Conservation (phyloP, 2,888 invertebrate genomes). For the Pharmacophagus antenor region DNA sequence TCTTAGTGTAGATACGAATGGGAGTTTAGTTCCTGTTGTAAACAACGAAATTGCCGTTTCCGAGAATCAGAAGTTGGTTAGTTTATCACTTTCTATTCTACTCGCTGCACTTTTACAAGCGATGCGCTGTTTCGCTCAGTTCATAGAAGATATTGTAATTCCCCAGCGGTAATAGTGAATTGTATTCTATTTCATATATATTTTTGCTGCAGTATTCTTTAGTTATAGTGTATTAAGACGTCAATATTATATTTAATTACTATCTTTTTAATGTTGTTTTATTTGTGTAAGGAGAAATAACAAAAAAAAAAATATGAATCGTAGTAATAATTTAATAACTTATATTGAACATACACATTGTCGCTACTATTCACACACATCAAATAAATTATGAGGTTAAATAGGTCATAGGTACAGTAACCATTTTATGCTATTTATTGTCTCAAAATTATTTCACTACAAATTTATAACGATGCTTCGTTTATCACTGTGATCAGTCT, state of each 20-base stretch:
- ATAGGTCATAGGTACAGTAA: constrained; percentile 67
- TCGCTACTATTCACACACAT: constrained; percentile 71
- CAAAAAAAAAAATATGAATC: constrained; percentile 29
- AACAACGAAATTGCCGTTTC: constrained; percentile 69
- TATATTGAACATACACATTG: constrained; percentile 71
- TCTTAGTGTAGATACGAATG: constrained; percentile 56
- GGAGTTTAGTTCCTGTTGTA: constrained; percentile 70
- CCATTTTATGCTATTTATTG: constrained; percentile 65
- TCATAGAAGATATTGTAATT: constrained; percentile 80
- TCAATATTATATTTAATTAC: constrained; percentile 68
- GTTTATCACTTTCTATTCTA: constrained; percentile 81
- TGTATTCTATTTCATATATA: constrained; percentile 51
- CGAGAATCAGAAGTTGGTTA: constrained; percentile 78
- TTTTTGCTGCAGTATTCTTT: constrained; percentile 68
- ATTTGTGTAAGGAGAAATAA: constrained; percentile 31
- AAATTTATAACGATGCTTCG: constrained; percentile 83
- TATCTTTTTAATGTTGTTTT: constrained; percentile 54
- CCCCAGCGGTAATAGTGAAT: constrained; percentile 68
- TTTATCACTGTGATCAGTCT: constrained; percentile 89
- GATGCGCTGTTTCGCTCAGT: constrained; percentile 82
- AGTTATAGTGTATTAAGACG: constrained; percentile 54
- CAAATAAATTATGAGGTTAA: constrained; percentile 81
- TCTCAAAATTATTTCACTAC: constrained; percentile 62
- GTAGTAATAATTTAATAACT: constrained; percentile 76
- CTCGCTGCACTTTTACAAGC: constrained; percentile 83